Base-by-base conservation (phyloP, 2,888 invertebrate species). In the Spisula solida region DNA sequence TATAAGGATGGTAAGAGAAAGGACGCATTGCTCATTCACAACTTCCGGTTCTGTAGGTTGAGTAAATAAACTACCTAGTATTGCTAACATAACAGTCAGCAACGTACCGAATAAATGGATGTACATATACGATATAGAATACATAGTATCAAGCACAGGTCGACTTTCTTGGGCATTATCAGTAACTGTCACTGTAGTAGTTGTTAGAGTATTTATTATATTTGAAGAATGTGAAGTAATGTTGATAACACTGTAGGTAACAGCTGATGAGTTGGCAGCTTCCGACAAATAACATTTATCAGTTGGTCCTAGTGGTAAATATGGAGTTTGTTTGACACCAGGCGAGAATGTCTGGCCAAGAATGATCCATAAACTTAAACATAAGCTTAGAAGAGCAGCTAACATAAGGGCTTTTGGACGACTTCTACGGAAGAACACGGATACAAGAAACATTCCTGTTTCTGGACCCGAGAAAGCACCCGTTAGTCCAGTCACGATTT, bases 51-150 rank as follows among this genome's bases (percentile, higher is more conserved):
- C 55, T 78, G 51, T 81, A 79, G 87, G 84, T 16, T 84, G 85
- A 20, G 87, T 81, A 4, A 84, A 55, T 16, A 79, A 56, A 80
- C 86, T 86, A 1, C 75, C 83, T 29, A 83, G 8, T 29, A 70
- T 16, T 20, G 55, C 87, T 12, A 81, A 70, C 12, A 85, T 25
- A 12, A 87, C 80, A n/a, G 75, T 75, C 4, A 75, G 25, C 1
- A 87, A 80, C 12, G 34, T 55, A 10, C 79, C 87, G n/a, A 87
- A 41, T 29, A 87, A 51, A 18, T 82, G 47, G 20, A 87, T 51
- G 34, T 87, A 87, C 87, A 87, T 87, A 56, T 86, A 86, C 0
- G 86, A 86, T 16, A 86, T 81, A 5, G 86, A 86, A 34, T 81
- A 86, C 70, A 86, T 25, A 70, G 70, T 55, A 20, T 66, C 18